These are phyloP conservation scores for Cydia fagiglandana DNA, from an alignment of 1,140 invertebrate genomes.

Conservation along the genomic window DNA sequence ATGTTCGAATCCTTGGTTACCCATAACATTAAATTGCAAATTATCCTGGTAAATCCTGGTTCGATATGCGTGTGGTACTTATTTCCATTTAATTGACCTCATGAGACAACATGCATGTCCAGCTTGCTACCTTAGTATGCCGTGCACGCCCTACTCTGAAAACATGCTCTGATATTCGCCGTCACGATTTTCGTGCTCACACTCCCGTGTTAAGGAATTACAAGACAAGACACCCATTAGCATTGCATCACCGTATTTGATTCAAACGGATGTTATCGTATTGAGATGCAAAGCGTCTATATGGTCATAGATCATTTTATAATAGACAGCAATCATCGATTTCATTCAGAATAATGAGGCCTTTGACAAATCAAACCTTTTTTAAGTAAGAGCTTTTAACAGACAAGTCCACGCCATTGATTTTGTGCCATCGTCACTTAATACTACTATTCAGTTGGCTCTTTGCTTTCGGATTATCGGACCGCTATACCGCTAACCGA, in stretches of 20 bases:
- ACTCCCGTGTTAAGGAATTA: slow-evolving; percentile 9
- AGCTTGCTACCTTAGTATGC: slow-evolving; percentile 58
- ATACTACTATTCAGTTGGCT: not conserved
- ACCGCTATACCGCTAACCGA: not conserved
- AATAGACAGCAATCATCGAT: not conserved
- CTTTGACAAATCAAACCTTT: not conserved
- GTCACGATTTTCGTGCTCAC: slow-evolving; percentile 61
- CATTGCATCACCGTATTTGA: slow-evolving; percentile 6
- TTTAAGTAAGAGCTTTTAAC: not conserved
- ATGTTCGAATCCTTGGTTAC: not conserved
- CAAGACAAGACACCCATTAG: slow-evolving; percentile 25
- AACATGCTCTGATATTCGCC: slow-evolving; percentile 46
- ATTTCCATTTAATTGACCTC: slow-evolving; percentile 27
- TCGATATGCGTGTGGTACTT: not conserved
- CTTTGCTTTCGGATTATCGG: not conserved
- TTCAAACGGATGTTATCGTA: slow-evolving; percentile 12
- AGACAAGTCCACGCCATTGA: not conserved
- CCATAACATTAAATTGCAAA: not conserved
- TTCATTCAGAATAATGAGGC: not conserved
- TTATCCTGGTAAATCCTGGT: not conserved
- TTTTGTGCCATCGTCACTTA: not conserved
- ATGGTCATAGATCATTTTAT: not conserved
- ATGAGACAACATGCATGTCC: slow-evolving; percentile 9
- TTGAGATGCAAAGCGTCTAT: slow-evolving; percentile 3
- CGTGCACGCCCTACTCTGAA: slow-evolving; percentile 40